Percentiles rank a stretch among this genome's conserved stretches.
Evolutionary conservation across 2,888 invertebrate genomes (phyloP).

Genomic region (Keiferia lycopersicella): DNA sequence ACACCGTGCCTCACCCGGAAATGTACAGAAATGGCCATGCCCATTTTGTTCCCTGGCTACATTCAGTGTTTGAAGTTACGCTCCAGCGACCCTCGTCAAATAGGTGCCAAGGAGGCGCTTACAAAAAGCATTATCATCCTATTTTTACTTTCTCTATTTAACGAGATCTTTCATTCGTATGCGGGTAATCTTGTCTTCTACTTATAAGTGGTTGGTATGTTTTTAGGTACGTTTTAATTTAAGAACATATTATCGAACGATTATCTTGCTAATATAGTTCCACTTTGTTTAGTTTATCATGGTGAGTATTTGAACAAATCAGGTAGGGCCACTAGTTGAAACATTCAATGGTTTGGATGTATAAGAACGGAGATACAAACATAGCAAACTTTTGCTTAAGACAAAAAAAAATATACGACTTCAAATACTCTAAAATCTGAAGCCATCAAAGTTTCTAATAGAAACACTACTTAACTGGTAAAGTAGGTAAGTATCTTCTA

Average conservation of each 20-base stretch:
- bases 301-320: too few species aligned
- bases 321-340: too few species aligned
- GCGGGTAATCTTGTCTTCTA: constrained; percentile 14
- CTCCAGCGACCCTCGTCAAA: constrained; percentile 6
- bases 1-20: background rate
- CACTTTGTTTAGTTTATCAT: too few species aligned
- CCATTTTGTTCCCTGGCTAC: background rate
- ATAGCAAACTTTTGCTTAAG: too few species aligned
- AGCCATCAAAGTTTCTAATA: too few species aligned
- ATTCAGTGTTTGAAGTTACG: constrained; percentile 4
- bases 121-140: constrained; percentile 16
- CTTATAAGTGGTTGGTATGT: background rate
- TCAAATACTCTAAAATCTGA: too few species aligned
- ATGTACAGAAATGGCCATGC: background rate
- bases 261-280: too few species aligned
- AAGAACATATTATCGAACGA: background rate
- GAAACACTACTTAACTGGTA: too few species aligned
- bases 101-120: constrained; percentile 7
- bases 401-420: too few species aligned
- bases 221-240: background rate
- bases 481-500: too few species aligned
- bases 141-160: constrained; percentile 12
- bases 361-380: too few species aligned
- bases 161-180: constrained; percentile 3
- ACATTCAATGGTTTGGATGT: too few species aligned